Percentiles rank a stretch among this genome's conserved stretches.
Evolutionary conservation across 2,797 vertebrate genomes (phyloP).

Genomic region (Chrosomus eos): DNA sequence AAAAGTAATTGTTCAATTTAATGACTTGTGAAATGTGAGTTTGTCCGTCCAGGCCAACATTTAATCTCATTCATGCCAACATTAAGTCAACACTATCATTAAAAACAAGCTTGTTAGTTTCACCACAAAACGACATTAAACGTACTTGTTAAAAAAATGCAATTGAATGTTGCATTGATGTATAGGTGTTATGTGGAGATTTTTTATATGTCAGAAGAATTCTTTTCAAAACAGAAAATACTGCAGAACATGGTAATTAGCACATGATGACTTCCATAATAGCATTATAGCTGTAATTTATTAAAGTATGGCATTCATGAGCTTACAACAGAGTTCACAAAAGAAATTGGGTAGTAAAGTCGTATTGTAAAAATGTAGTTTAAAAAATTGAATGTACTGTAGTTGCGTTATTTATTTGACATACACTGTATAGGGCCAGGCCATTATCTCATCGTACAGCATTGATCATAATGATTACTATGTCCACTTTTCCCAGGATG

Average conservation of each 20-base stretch:
- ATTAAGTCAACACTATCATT: conserved; percentile 60
- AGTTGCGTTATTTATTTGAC: neutral
- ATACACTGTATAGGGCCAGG: no score
- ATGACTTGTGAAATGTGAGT: conserved; percentile 49
- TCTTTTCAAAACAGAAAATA: neutral
- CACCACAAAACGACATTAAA: conserved; percentile 33
- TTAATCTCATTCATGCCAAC: conserved; percentile 50
- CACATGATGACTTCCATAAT: neutral
- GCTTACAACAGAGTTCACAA: neutral
- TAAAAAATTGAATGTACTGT: neutral
- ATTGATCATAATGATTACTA: neutral
- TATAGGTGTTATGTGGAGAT: conserved; percentile 2
- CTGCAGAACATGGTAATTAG: neutral
- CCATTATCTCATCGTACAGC: neutral
- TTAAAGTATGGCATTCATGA: neutral
- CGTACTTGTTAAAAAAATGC: conserved; percentile 42
- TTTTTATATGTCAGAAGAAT: conserved; percentile 6
- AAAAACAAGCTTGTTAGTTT: conserved; percentile 63
- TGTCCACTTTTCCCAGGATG: neutral
- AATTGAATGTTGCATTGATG: conserved; percentile 32
- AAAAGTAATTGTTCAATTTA: conserved; percentile 22
- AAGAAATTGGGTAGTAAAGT: neutral
- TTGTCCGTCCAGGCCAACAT: conserved; percentile 57
- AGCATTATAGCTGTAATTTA: neutral
- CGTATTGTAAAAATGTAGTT: neutral